These are phyloP conservation scores for Sepiola atlantica DNA, from an alignment of 2,888 invertebrate species.

Conservation along the genomic window DNA sequence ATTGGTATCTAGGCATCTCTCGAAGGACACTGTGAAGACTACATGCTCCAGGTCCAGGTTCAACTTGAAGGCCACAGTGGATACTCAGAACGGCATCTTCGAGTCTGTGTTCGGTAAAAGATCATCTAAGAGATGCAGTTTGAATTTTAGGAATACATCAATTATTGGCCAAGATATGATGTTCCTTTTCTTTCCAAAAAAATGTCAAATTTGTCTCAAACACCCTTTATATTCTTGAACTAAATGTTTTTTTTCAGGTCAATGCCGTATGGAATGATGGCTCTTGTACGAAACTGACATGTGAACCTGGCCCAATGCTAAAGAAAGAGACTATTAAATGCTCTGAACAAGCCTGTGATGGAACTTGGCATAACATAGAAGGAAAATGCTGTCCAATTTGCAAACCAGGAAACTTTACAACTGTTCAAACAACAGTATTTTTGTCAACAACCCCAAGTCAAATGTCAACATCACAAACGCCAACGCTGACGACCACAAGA, in stretches of 20 bases:
- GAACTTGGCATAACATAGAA: not conserved
- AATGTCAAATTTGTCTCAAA: too few relatives aligned
- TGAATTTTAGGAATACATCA: not conserved
- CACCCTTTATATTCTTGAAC: not conserved
- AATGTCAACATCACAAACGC: not conserved
- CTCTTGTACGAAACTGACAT: constrained; percentile 6
- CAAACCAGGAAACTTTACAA: not conserved
- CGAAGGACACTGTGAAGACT: too few relatives aligned
- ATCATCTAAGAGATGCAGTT: not conserved
- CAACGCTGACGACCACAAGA: not conserved
- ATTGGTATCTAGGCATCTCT: not conserved
- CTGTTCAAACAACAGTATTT: not conserved
- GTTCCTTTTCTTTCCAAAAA: too few relatives aligned
- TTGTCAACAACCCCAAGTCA: not conserved
- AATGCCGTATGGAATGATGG: constrained; percentile 33
- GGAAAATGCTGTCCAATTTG: constrained; percentile 43
- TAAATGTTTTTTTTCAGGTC: not conserved
- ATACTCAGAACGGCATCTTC: too few relatives aligned
- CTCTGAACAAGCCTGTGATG: not conserved
- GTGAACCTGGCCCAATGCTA: not conserved
- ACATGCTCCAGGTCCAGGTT: not conserved
- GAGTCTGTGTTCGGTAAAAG: not conserved
- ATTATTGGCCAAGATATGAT: not conserved
- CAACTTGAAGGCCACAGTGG: not conserved
- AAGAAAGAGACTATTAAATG: not conserved